Conservation (phyloP, 2,113 vertebrate genomes). For the Archocentrus centrarchus region DNA sequence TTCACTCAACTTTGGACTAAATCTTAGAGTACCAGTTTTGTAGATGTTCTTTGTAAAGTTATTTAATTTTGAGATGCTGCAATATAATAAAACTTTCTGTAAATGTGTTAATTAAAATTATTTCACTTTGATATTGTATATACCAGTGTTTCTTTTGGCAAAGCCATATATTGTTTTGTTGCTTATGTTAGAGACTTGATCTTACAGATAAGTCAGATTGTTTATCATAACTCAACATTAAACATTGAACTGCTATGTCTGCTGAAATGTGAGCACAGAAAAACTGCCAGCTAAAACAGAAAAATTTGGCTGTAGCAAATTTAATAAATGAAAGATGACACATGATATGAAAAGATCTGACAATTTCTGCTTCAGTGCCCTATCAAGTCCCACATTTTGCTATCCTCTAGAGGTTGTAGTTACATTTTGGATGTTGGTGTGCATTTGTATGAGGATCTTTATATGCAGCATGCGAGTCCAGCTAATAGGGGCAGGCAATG, state of each 20-base stretch:
- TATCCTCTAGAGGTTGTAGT: background rate
- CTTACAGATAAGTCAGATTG: background rate
- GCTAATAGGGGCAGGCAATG: background rate
- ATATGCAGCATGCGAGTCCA: background rate
- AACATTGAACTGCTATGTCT: background rate
- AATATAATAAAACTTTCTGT: background rate
- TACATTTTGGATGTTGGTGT: background rate
- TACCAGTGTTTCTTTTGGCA: background rate
- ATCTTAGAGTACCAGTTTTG: background rate
- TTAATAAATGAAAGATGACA: background rate
- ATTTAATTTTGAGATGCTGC: background rate
- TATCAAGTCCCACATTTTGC: background rate
- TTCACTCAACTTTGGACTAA: background rate
- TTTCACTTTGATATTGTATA: background rate
- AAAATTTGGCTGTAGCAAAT: background rate
- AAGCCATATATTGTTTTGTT: background rate
- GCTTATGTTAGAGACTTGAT: background rate
- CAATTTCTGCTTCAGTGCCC: background rate
- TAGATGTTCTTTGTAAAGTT: background rate
- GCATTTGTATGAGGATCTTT: background rate
- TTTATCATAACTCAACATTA: background rate
- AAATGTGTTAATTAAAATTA: background rate
- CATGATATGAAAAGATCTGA: background rate
- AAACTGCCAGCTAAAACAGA: background rate
- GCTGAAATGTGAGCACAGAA: background rate